Percentiles rank a stretch among this genome's conserved stretches.
Conservation (phyloP, 2,797 vertebrate species). For the Catostomus latipinnis region DNA sequence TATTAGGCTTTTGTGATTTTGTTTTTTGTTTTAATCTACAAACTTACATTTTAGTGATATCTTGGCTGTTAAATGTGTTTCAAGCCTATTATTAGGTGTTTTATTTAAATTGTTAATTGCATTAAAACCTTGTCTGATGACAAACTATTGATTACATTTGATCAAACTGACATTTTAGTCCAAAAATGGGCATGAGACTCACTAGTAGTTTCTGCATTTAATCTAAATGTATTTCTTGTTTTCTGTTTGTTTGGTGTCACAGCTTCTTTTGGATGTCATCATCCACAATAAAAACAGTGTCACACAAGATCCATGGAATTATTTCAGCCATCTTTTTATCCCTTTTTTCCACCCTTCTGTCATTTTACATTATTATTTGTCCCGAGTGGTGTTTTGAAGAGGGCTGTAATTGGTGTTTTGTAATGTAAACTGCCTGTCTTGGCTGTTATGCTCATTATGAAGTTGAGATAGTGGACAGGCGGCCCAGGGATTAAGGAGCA, state of each 20-base stretch:
- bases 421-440: slow-evolving; percentile 62
- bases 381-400: slow-evolving; percentile 28
- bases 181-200: too few species aligned
- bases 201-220: too few species aligned
- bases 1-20: slow-evolving; percentile 66
- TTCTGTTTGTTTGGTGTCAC: neutral
- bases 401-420: slow-evolving; percentile 57
- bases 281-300: neutral
- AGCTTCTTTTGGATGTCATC: neutral
- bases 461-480: slow-evolving; percentile 72
- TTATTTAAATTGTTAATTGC: neutral
- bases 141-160: neutral
- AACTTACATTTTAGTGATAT: neutral
- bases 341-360: slow-evolving; percentile 22
- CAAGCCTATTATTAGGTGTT: neutral
- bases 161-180: neutral
- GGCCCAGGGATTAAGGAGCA: slow-evolving; percentile 74
- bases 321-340: slow-evolving; percentile 24
- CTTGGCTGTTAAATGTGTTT: neutral
- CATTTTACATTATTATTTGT: slow-evolving; percentile 49
- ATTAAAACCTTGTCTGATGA: neutral
- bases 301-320: neutral
- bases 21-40: neutral
- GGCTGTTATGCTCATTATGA: slow-evolving; percentile 44
- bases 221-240: neutral